These are phyloP conservation scores for Melikaiella ostensackeni DNA, from an alignment of 2,888 invertebrate species.

Conservation along the genomic window DNA sequence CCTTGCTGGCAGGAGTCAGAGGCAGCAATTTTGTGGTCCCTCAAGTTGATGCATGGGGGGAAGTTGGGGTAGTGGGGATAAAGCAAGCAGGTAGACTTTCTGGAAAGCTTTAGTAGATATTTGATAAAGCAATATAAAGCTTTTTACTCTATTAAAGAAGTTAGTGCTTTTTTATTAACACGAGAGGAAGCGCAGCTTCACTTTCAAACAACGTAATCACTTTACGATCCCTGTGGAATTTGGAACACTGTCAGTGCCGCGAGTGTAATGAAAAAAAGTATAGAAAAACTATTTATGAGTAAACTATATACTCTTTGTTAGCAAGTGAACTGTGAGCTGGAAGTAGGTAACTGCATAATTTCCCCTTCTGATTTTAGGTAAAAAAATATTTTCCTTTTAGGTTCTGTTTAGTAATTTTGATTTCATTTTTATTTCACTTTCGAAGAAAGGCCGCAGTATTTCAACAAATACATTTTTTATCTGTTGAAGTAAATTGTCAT, in stretches of 20 bases:
- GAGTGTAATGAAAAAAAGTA: constrained; percentile 25
- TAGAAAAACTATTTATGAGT: constrained; percentile 38
- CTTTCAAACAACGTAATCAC: constrained; percentile 37
- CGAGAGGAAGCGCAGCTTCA: constrained; percentile 32
- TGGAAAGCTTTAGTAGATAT: constrained; percentile 5
- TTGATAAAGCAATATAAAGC: constrained; percentile 11
- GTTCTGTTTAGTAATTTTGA: too few species aligned
- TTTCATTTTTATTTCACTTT: too few species aligned
- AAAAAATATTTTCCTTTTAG: too few species aligned
- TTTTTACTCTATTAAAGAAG: constrained; percentile 36
- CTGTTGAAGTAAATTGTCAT: too few species aligned
- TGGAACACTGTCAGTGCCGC: constrained; percentile 25
- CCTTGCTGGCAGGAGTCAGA: too few species aligned
- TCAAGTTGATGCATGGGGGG: too few species aligned
- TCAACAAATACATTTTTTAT: too few species aligned
- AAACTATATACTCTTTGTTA: constrained; percentile 30
- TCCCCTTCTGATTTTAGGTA: not conserved
- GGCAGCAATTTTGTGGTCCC: too few species aligned
- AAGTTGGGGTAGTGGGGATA: too few species aligned
- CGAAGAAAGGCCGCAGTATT: too few species aligned
- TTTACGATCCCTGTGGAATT: constrained; percentile 38
- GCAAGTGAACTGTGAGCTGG: constrained; percentile 1
- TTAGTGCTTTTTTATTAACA: constrained; percentile 35
- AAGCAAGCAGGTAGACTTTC: too few species aligned
- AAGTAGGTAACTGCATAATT: not conserved